phyloP scores from a whole-genome alignment of 1,140 invertebrate species.

The Helicoverpa zea region DNA sequence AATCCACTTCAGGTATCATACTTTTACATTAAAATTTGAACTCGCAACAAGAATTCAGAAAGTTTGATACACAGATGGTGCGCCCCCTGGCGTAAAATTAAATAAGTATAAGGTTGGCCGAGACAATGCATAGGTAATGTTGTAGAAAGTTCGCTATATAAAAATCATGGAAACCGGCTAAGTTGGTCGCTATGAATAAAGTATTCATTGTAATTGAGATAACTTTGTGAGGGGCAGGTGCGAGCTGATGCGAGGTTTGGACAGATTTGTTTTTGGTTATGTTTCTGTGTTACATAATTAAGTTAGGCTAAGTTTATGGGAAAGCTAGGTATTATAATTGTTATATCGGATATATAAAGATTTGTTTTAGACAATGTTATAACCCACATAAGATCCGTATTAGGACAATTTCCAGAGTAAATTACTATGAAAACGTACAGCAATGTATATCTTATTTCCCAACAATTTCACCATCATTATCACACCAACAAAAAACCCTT shows the following conservation, averaged over 20 bases:
- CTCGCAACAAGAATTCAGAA: conserved; percentile 27
- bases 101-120: conserved; percentile 35
- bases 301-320: neutral
- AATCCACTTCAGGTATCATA: conserved; percentile 32
- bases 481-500: neutral
- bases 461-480: too few species aligned
- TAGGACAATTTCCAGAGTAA: too few species aligned
- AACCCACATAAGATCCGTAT: too few species aligned
- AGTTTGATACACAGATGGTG: conserved; percentile 29
- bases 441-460: too few species aligned
- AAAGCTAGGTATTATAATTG: too few species aligned
- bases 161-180: conserved; percentile 50
- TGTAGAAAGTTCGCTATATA: conserved; percentile 48
- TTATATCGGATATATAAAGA: too few species aligned
- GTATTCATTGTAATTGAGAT: conserved; percentile 39
- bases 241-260: neutral
- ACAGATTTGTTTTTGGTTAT: neutral
- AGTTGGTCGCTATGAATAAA: conserved; percentile 41
- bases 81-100: conserved; percentile 45
- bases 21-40: conserved; percentile 46
- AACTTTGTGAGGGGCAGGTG: conserved; percentile 12
- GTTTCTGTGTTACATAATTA: neutral
- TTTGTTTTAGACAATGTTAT: too few species aligned
- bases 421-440: too few species aligned
- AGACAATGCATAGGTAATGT: conserved; percentile 54